phyloP scores from a whole-genome alignment of 2,113 vertebrate genomes.

The Axis porcinus region DNA sequence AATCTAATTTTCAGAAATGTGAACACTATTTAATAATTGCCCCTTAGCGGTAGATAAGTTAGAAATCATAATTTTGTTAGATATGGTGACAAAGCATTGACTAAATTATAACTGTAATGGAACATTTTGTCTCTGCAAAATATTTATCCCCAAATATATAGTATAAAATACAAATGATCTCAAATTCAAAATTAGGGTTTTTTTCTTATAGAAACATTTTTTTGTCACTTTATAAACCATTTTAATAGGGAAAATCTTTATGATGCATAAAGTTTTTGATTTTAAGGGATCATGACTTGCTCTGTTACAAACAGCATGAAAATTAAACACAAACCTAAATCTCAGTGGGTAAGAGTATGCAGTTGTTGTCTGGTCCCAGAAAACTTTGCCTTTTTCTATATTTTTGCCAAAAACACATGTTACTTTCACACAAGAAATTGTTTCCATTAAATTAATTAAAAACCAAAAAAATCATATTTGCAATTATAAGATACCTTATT shows the following conservation, averaged over 20 bases:
- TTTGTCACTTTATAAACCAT: neutral
- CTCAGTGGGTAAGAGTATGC: neutral
- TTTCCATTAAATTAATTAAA: neutral
- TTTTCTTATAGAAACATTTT: neutral
- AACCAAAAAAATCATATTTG: neutral
- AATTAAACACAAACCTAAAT: neutral
- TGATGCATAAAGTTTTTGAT: neutral
- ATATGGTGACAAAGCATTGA: neutral
- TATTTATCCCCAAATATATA: neutral
- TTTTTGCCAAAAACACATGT: neutral
- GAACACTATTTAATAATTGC: neutral
- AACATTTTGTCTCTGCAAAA: neutral
- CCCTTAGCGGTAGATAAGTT: neutral
- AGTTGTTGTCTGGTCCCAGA: neutral
- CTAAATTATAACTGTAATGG: neutral
- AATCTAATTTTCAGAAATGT: neutral
- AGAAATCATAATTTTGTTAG: slow-evolving; percentile 3
- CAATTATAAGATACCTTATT: neutral
- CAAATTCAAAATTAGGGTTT: neutral
- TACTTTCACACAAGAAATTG: neutral
- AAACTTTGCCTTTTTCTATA: neutral
- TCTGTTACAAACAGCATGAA: neutral
- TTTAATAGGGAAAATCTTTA: neutral
- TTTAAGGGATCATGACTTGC: neutral
- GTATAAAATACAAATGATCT: neutral